Evolutionary conservation across 1,140 invertebrate species (phyloP).

Genomic region (Pseudoatta argentina): DNA sequence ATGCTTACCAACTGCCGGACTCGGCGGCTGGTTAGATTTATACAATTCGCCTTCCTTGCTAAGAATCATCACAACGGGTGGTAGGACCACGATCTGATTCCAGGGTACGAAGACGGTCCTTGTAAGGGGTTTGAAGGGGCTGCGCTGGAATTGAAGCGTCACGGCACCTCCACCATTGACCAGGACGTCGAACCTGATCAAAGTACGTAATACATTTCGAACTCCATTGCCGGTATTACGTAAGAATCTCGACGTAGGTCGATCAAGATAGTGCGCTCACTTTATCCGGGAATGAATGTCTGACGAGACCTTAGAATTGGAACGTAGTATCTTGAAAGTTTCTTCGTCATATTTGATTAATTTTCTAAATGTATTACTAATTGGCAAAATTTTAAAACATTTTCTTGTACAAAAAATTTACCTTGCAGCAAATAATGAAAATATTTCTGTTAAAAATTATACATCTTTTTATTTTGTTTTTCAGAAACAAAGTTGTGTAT

Average conservation of each 20-base stretch:
- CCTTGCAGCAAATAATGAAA: not conserved
- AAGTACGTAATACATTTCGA: slow-evolving; percentile 72
- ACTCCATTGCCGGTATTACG: slow-evolving; percentile 54
- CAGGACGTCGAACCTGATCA: slow-evolving; percentile 97
- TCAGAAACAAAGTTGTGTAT: not conserved
- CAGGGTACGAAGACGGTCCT: slow-evolving; percentile 97
- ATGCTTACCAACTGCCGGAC: slow-evolving; percentile 82
- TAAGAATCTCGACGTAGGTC: slow-evolving; percentile 41
- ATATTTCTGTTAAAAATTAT: not conserved
- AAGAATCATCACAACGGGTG: slow-evolving; percentile 94
- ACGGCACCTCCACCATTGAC: slow-evolving; percentile 99
- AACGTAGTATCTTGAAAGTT: slow-evolving; percentile 22
- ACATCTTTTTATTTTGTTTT: not conserved
- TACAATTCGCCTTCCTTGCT: slow-evolving; percentile 90
- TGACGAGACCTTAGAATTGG: slow-evolving; percentile 38
- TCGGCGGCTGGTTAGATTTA: slow-evolving; percentile 84
- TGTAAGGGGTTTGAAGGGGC: slow-evolving; percentile 94
- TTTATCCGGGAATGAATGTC: slow-evolving; percentile 44
- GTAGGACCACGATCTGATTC: slow-evolving; percentile 97
- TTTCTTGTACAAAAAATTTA: not conserved
- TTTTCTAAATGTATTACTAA: not conserved
- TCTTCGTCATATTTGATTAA: slow-evolving; percentile 29
- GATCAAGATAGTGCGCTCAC: slow-evolving; percentile 45
- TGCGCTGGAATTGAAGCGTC: slow-evolving; percentile 97
- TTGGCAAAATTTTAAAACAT: not conserved